These are phyloP conservation scores for Cavia porcellus DNA, from an alignment of 2,113 vertebrate genomes.

Conservation along the genomic window DNA sequence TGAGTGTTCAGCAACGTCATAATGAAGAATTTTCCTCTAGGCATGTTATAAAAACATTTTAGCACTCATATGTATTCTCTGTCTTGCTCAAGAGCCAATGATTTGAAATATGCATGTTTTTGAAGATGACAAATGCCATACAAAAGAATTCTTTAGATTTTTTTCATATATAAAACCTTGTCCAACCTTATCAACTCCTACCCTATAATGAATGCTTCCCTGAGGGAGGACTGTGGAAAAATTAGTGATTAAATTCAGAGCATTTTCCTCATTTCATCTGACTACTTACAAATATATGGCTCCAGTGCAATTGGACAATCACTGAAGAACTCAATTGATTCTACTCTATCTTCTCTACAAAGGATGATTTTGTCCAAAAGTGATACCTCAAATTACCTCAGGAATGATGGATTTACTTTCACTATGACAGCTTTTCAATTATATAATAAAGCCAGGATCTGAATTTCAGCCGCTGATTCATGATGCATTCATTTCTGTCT, in stretches of 20 bases:
- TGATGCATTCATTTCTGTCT: constrained; percentile 8
- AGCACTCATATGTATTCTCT: constrained; percentile 57
- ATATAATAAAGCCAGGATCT: background rate
- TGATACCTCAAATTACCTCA: constrained; percentile 5
- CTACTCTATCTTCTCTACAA: constrained; percentile 1
- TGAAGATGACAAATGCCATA: constrained; percentile 66
- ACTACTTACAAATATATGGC: background rate
- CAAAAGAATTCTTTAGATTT: constrained; percentile 69
- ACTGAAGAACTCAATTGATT: background rate
- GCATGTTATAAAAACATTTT: constrained; percentile 79
- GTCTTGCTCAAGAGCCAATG: constrained; percentile 59
- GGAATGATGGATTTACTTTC: constrained; percentile 25
- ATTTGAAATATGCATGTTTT: constrained; percentile 71
- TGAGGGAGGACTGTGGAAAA: constrained; percentile 11
- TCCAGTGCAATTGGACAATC: constrained; percentile 15
- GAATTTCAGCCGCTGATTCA: constrained; percentile 51
- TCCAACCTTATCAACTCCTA: constrained; percentile 25
- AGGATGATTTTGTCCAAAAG: constrained; percentile 49
- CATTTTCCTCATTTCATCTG: constrained; percentile 17
- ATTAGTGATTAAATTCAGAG: constrained; percentile 64
- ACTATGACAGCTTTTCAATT: constrained; percentile 31
- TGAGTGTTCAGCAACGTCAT: constrained; percentile 76
- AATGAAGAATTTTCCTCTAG: constrained; percentile 80
- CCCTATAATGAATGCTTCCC: constrained; percentile 70
- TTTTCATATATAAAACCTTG: constrained; percentile 62